Conservation (phyloP, 2,797 vertebrate species). For the Hydrocynus forskahlii region DNA sequence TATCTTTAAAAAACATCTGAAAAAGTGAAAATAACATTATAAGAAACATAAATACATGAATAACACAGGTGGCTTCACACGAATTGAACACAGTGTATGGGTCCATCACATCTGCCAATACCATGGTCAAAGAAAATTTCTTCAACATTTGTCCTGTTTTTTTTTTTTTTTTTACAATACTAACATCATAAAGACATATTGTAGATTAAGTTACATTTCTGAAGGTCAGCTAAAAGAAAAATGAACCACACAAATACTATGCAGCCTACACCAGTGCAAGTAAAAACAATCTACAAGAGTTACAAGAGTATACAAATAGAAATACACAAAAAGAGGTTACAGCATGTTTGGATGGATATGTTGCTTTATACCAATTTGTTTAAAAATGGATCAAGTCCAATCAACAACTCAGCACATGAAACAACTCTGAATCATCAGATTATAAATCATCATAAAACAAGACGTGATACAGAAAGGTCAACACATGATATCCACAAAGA, state of each 20-base stretch:
- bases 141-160: not conserved
- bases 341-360: slow-evolving; percentile 24
- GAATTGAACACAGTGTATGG: slow-evolving; percentile 20
- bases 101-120: slow-evolving; percentile 6
- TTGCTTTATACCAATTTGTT: slow-evolving; percentile 43
- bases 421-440: slow-evolving; percentile 33
- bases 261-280: slow-evolving; percentile 65
- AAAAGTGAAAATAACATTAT: slow-evolving; percentile 30
- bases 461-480: not conserved
- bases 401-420: slow-evolving; percentile 46
- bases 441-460: slow-evolving; percentile 4
- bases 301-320: slow-evolving; percentile 62
- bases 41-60: slow-evolving; percentile 49
- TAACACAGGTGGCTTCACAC: slow-evolving; percentile 34
- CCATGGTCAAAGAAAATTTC: slow-evolving; percentile 19
- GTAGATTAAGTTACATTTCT: slow-evolving; percentile 36
- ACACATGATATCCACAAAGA: not conserved
- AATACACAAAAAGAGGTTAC: slow-evolving; percentile 31
- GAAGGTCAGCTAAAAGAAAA: not conserved
- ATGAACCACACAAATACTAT: slow-evolving; percentile 17
- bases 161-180: slow-evolving; percentile 17
- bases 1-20: slow-evolving; percentile 21
- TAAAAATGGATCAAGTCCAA: not conserved
- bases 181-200: slow-evolving; percentile 32
- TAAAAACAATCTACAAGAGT: slow-evolving; percentile 60